Conservation (phyloP, 2,888 invertebrate species). For the Enchytraeus crypticus region DNA sequence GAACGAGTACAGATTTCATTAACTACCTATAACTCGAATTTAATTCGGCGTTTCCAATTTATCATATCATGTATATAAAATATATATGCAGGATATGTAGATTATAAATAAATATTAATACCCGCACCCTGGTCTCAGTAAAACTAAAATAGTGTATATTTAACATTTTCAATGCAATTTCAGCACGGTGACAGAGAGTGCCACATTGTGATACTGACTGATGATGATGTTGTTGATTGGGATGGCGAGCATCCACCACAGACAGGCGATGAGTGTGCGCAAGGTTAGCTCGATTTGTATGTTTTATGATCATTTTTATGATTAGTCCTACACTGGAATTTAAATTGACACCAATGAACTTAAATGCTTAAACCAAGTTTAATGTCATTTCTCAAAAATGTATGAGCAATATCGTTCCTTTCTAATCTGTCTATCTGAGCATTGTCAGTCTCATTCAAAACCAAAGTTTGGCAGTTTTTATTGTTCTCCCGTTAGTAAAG, state of each 20-base stretch:
- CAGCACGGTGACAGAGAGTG: slow-evolving; percentile 93
- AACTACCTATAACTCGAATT: neutral
- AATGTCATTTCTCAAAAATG: neutral
- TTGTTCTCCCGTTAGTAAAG: no score
- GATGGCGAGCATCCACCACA: slow-evolving; percentile 98
- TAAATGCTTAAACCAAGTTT: neutral
- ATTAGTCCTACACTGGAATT: neutral
- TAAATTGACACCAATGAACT: neutral
- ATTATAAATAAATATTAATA: neutral
- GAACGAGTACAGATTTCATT: neutral
- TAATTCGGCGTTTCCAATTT: neutral
- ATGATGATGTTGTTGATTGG: slow-evolving; percentile 95
- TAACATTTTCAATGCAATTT: no score
- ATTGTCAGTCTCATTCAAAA: no score
- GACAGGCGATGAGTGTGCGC: slow-evolving; percentile 96
- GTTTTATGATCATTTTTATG: neutral
- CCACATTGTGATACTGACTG: slow-evolving; percentile 87
- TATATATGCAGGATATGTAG: no score
- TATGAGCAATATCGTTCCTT: neutral
- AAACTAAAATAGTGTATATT: no score
- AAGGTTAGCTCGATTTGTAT: slow-evolving; percentile 56
- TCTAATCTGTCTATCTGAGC: neutral
- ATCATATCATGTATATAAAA: neutral
- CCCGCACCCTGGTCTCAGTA: neutral
- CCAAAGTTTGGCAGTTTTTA: no score